Percentiles rank a stretch among this genome's conserved stretches.
These are phyloP conservation scores for Crematogaster levior DNA, from an alignment of 2,888 invertebrate genomes.

Conservation along the genomic window DNA sequence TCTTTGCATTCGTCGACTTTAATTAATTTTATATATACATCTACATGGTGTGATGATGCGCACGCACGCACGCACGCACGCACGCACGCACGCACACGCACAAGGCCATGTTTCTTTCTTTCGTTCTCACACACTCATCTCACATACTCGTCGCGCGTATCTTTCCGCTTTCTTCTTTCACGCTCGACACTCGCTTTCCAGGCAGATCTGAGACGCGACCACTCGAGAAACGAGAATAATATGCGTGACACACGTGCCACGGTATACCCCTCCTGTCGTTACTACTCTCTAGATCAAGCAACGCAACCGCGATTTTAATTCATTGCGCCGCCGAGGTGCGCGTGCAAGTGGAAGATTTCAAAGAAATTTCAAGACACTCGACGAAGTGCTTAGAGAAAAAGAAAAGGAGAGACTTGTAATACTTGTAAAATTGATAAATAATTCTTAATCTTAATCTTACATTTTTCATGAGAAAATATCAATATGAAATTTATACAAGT, in stretches of 20 bases:
- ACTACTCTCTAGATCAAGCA: constrained; percentile 12
- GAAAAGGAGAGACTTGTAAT: not conserved
- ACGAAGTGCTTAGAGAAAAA: not conserved
- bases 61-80: constrained; percentile 69
- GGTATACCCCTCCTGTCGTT: constrained; percentile 42
- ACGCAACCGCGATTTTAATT: constrained; percentile 61
- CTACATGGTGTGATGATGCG: constrained; percentile 56
- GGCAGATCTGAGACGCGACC: constrained; percentile 54
- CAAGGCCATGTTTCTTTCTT: constrained; percentile 62
- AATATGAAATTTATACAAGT: not conserved
- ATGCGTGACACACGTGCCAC: constrained; percentile 79
- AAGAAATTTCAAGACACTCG: constrained; percentile 4
- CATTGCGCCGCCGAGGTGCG: constrained; percentile 45
- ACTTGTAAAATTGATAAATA: not conserved
- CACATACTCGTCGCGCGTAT: constrained; percentile 10
- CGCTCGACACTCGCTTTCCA: constrained; percentile 29
- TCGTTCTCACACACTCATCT: constrained; percentile 47
- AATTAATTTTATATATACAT: constrained; percentile 83
- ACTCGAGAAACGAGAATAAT: constrained; percentile 81
- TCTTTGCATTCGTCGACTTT: constrained; percentile 79
- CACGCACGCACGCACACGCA: constrained; percentile 70
- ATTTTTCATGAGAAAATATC: not conserved
- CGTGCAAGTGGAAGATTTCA: constrained; percentile 19
- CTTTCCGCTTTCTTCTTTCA: constrained; percentile 18
- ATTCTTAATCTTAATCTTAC: not conserved